Conservation (phyloP, 30 jellyfish, hydroid and myxozoan species). For the Pseudorhiza aurosa region DNA sequence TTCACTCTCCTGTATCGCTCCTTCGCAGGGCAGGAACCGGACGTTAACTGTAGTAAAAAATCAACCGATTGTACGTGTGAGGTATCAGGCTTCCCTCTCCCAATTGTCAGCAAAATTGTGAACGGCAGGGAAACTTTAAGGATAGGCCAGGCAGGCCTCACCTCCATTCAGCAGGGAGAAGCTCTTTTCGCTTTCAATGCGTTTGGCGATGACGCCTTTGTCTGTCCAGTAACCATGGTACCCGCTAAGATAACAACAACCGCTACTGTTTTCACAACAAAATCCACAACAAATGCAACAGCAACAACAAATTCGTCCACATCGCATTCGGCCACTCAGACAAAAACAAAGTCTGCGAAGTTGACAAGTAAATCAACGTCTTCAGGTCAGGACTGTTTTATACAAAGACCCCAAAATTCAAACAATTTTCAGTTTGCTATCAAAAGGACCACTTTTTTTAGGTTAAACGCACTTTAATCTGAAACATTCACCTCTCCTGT, state of each 20-base stretch:
- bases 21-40: constrained; percentile 66
- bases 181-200: constrained; percentile 67
- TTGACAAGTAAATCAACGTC: constrained; percentile 51
- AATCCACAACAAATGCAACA: constrained; percentile 10
- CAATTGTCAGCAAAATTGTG: constrained; percentile 33
- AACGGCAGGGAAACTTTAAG: constrained; percentile 31
- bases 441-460: neutral
- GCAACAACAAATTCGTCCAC: constrained; percentile 30
- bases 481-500: too few species aligned
- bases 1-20: constrained; percentile 38
- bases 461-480: neutral
- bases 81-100: constrained; percentile 58
- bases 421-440: neutral
- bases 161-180: constrained; percentile 50
- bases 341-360: constrained; percentile 43
- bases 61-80: constrained; percentile 57
- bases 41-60: constrained; percentile 35
- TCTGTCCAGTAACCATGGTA: constrained; percentile 37
- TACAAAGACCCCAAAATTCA: constrained; percentile 21
- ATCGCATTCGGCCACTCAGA: constrained; percentile 53
- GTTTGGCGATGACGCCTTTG: constrained; percentile 74
- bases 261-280: constrained; percentile 4
- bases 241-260: constrained; percentile 61
- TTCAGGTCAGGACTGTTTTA: constrained; percentile 43
- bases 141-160: constrained; percentile 3